Base-by-base conservation (phyloP, 1,140 invertebrate species). In the Polypedilum vanderplanki region DNA sequence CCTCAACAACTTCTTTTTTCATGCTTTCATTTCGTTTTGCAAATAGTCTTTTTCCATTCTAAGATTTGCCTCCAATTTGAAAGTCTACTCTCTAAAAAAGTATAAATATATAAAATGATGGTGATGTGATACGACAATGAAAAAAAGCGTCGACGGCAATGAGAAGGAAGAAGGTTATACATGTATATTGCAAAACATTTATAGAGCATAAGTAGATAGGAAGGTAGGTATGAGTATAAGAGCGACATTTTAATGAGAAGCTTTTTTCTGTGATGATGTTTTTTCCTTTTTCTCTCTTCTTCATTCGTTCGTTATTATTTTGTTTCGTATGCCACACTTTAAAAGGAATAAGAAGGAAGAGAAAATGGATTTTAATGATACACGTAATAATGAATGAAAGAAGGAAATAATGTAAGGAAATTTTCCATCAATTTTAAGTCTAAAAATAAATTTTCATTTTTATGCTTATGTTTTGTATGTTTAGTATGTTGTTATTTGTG, bases 381-480 rank as follows among this genome's bases (percentile, higher is more conserved):
- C n/a, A 57, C 46, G 46, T 57, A 57, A 57, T 57, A 57, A 57
- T 57, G 7, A 33, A 33, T 33, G 46, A n/a, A 15, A 46, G 41
- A 10, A 57, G n/a, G 12, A 12, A 57, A 57, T 4, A 57, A n/a
- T 57, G 46, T 57, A 57, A 57, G n/a, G 46, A 57, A 57, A 15
- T 57, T 57, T 57, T 57, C 46, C 46, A 57, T 57, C 46, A 57
- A 57, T n/a, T 57, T 57, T 33, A 5, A 33, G 24, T 57, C 46
- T 57, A 57, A 57, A 57, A 57, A 57, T 57, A 57, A 57, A 57
- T 57, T 57, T 57, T 57, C 46, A 57, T n/a, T n/a, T 57, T 57
- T 57, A n/a, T 57, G 46, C 15, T 57, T 12, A 57, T 57, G 46
- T 46, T 46, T 10, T 15, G 15, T 46, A 46, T 10, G n/a, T n/a